These are phyloP conservation scores for Ormyrus labotus DNA, from an alignment of 2,888 invertebrate species.

Conservation along the genomic window DNA sequence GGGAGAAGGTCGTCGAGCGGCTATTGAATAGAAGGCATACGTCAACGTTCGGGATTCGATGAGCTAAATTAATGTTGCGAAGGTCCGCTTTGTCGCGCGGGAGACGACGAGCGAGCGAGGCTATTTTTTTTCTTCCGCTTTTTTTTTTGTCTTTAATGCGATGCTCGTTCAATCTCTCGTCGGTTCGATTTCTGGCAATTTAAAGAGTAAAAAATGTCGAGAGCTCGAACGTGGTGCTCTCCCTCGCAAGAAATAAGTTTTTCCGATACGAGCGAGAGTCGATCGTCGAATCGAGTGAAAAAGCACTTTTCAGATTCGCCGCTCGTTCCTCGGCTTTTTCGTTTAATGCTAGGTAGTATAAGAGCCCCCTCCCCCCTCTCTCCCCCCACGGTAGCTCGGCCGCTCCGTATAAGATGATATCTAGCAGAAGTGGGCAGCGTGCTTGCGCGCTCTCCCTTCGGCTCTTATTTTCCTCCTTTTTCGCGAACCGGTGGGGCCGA, in stretches of 20 bases:
- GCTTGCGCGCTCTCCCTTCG: conserved; percentile 59
- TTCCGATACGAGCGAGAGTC: conserved; percentile 21
- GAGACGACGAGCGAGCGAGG: not conserved
- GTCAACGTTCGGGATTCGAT: conserved; percentile 41
- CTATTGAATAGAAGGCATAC: conserved; percentile 48
- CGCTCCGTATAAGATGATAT: conserved; percentile 66
- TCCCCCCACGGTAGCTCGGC: conserved; percentile 28
- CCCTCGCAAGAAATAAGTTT: conserved; percentile 7
- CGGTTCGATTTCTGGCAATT: conserved; percentile 1
- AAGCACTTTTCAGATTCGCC: conserved; percentile 40
- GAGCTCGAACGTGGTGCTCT: not conserved
- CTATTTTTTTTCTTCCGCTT: too few relatives aligned
- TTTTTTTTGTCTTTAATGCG: too few relatives aligned
- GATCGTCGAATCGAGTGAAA: conserved; percentile 46
- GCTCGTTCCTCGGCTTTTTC: conserved; percentile 45
- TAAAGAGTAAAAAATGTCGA: conserved; percentile 18
- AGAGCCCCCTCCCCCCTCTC: not conserved
- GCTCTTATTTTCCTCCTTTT: conserved; percentile 42
- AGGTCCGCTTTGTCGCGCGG: not conserved
- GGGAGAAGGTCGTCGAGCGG: conserved; percentile 59
- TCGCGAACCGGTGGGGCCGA: conserved; percentile 16
- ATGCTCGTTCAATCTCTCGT: too few relatives aligned
- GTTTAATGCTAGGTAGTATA: conserved; percentile 44
- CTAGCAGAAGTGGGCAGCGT: conserved; percentile 60
- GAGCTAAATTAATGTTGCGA: conserved; percentile 35